These are phyloP conservation scores for Myoxocephalus aenaeus DNA, from an alignment of 2,797 vertebrate genomes.

Conservation along the genomic window DNA sequence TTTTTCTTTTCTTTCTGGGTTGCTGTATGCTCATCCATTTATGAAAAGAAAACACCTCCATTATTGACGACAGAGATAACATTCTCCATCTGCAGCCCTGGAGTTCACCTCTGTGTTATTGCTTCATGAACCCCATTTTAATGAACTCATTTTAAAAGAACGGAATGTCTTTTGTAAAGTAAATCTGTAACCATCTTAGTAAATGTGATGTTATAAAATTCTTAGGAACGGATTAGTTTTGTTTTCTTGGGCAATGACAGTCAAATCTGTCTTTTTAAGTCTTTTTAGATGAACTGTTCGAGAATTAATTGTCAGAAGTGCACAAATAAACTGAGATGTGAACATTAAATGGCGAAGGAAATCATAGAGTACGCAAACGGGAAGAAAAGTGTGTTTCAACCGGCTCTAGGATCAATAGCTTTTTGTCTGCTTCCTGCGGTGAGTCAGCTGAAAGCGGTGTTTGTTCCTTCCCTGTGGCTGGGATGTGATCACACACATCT, in stretches of 20 bases:
- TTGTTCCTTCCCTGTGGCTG: conserved; percentile 51
- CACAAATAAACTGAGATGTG: neutral
- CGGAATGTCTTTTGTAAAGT: neutral
- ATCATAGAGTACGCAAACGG: neutral
- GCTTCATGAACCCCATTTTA: neutral
- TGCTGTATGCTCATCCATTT: conserved; percentile 8
- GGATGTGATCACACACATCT: conserved; percentile 49
- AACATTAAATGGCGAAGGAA: neutral
- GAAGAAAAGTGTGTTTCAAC: neutral
- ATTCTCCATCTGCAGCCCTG: neutral
- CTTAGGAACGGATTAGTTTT: neutral
- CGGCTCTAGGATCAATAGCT: conserved; percentile 47
- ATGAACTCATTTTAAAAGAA: no score
- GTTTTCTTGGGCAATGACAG: neutral
- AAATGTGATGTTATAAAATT: conserved; percentile 11
- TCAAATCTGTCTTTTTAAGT: neutral
- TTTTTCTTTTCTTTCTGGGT: neutral
- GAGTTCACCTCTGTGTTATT: neutral
- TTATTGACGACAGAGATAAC: neutral
- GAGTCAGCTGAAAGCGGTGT: conserved; percentile 66
- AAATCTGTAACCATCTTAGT: neutral
- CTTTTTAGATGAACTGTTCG: neutral
- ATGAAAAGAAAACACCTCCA: conserved; percentile 51
- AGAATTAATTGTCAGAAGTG: neutral
- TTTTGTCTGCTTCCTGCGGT: conserved; percentile 46